These are phyloP conservation scores for Metallyticus violacea DNA, from an alignment of 2,888 invertebrate species.

Conservation along the genomic window DNA sequence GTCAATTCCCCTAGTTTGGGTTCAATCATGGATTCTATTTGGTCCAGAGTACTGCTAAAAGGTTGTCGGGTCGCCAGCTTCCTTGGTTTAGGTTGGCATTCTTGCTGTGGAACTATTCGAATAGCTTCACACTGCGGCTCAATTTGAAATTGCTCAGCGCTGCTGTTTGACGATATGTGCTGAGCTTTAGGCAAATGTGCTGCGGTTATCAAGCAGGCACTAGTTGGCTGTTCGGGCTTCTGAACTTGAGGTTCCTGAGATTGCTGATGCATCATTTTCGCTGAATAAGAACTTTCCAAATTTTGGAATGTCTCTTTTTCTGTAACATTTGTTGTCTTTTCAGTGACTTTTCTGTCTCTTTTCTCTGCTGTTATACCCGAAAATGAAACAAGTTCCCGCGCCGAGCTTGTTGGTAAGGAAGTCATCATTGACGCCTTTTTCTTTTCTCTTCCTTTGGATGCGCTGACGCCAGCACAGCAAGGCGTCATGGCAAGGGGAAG, in stretches of 20 bases:
- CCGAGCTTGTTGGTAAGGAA: neutral
- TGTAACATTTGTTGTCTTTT: neutral
- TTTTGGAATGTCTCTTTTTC: neutral
- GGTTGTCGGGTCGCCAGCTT: neutral
- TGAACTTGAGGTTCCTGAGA: neutral
- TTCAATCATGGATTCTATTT: slow-evolving; percentile 10
- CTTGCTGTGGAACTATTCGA: neutral
- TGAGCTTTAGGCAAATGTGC: neutral
- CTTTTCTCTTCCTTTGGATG: neutral
- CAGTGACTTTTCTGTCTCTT: neutral
- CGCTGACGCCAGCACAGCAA: neutral
- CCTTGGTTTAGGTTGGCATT: neutral
- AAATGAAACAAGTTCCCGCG: too few species aligned
- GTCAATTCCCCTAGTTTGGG: neutral
- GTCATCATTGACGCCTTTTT: neutral
- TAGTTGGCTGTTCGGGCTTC: too few species aligned
- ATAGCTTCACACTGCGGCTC: slow-evolving; percentile 9
- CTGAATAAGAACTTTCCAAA: neutral
- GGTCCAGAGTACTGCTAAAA: neutral
- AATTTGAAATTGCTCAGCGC: neutral
- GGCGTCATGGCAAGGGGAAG: neutral
- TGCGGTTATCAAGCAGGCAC: neutral
- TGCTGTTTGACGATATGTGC: neutral
- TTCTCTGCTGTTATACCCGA: too few species aligned
- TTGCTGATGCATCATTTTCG: neutral